These are phyloP conservation scores for Drosophila macrospina DNA, from an alignment of 2,888 invertebrate species.

Conservation along the genomic window DNA sequence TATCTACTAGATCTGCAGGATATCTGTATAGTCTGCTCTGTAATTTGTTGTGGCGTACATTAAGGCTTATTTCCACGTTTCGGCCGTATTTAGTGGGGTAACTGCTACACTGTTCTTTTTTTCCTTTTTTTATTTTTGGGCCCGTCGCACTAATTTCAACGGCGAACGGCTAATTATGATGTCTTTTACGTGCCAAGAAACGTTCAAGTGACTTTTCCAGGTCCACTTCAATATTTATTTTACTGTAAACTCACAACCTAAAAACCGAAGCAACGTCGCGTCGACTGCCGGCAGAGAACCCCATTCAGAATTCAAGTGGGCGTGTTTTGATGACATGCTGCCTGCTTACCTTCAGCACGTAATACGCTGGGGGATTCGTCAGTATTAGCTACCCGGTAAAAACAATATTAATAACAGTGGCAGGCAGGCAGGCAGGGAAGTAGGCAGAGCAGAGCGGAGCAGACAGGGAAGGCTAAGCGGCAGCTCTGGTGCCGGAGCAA, in stretches of 20 bases:
- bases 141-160: constrained; percentile 62
- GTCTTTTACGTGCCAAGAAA: constrained; percentile 79
- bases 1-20: constrained; percentile 4
- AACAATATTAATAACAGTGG: constrained; percentile 83
- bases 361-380: constrained; percentile 81
- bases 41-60: background rate
- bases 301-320: constrained; percentile 79
- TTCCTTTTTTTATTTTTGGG: background rate
- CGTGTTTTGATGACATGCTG: constrained; percentile 80
- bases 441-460: background rate
- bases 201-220: constrained; percentile 73
- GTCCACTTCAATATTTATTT: constrained; percentile 78
- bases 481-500: constrained; percentile 27
- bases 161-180: constrained; percentile 74
- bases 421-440: constrained; percentile 49
- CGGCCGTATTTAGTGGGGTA: constrained; percentile 13
- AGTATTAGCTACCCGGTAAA: constrained; percentile 78
- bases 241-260: constrained; percentile 74
- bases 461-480: background rate
- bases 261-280: constrained; percentile 41
- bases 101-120: constrained; percentile 3
- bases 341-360: constrained; percentile 78
- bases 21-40: background rate
- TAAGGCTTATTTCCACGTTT: constrained; percentile 31
- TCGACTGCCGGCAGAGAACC: constrained; percentile 48